These are phyloP conservation scores for Agapornis roseicollis DNA, from an alignment of 2,113 vertebrate genomes.

Conservation along the genomic window DNA sequence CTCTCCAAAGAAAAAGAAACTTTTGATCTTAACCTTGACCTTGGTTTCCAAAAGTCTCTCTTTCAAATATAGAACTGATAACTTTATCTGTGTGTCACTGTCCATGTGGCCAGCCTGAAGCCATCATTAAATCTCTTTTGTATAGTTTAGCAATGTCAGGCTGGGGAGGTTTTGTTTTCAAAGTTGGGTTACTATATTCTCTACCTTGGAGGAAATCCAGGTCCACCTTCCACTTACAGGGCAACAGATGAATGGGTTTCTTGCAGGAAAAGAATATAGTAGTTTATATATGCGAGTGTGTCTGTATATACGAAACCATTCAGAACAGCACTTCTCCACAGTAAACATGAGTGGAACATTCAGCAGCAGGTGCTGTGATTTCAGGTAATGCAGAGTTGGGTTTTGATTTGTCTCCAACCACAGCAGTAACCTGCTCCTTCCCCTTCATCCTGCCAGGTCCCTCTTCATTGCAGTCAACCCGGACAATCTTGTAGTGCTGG, in stretches of 20 bases:
- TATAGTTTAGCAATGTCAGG: not conserved
- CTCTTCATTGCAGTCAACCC: not conserved
- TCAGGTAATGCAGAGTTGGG: not conserved
- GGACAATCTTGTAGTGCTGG: not conserved
- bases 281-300: not conserved
- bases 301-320: not conserved
- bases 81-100: not conserved
- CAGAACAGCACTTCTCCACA: not conserved
- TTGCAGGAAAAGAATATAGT: not conserved
- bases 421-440: not conserved
- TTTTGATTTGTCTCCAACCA: not conserved
- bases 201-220: not conserved
- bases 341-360: not conserved
- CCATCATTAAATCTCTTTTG: not conserved
- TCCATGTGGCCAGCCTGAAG: not conserved
- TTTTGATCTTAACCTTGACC: not conserved
- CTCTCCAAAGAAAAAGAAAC: not conserved
- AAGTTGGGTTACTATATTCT: not conserved
- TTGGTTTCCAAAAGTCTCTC: not conserved
- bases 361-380: not conserved
- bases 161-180: not conserved
- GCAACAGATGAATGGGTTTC: not conserved
- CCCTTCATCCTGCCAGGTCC: not conserved
- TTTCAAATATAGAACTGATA: not conserved
- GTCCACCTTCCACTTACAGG: not conserved